Evolutionary conservation across 1,140 invertebrate species (phyloP).

Genomic region (Neodiprion virginianus): DNA sequence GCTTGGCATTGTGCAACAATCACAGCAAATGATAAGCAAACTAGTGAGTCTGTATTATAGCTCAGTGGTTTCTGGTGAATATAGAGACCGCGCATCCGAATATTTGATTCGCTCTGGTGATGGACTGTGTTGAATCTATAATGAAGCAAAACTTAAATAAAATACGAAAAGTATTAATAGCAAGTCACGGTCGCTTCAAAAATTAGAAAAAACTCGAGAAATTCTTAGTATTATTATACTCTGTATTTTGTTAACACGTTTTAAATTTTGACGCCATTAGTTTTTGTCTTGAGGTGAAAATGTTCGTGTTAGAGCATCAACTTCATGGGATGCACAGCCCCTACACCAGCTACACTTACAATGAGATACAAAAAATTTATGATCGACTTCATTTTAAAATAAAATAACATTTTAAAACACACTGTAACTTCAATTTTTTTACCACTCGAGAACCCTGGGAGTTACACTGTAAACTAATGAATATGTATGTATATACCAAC

Average conservation of each 20-base stretch:
- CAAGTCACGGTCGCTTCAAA: no score
- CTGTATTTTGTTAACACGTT: no score
- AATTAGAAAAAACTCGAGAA: no score
- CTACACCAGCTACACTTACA: neutral
- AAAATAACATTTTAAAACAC: neutral
- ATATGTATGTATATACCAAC: neutral
- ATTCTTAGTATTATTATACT: no score
- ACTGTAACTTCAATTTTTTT: neutral
- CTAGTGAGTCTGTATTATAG: neutral
- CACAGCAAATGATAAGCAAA: neutral
- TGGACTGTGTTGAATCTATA: no score
- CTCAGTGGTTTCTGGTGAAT: neutral
- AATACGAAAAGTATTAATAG: no score
- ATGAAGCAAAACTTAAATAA: no score
- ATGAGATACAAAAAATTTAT: neutral
- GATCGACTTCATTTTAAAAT: neutral
- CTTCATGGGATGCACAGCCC: no score
- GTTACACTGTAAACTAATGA: neutral
- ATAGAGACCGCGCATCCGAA: neutral
- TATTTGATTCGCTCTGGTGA: no score
- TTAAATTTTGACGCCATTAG: no score
- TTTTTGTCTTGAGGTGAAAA: no score
- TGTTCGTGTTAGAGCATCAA: no score
- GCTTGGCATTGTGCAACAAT: conserved; percentile 1
- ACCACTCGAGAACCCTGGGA: neutral